A percentile compares a stretch with the other conserved stretches of the same genome.
Conservation (phyloP, 1,140 invertebrate species). For the Drosophila quadrilineata region DNA sequence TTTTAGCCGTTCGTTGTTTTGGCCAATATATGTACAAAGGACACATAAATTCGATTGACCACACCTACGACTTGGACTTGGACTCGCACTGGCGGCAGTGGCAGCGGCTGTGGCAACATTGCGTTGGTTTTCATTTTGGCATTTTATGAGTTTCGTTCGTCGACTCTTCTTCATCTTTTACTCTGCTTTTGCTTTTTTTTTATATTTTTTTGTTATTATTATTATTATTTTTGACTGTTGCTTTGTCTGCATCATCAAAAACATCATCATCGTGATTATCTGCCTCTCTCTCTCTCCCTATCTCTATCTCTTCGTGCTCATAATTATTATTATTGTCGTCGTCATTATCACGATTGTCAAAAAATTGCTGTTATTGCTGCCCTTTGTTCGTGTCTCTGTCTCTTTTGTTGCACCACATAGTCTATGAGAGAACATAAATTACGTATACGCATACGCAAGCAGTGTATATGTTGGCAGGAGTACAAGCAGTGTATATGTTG, state of each 20-base stretch:
- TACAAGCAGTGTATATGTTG: too few species aligned
- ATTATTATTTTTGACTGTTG: conserved; percentile 3
- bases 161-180: conserved; percentile 20
- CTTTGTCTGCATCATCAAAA: conserved; percentile 40
- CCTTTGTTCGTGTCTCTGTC: conserved; percentile 57
- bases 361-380: too few species aligned
- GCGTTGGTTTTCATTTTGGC: conserved; percentile 52
- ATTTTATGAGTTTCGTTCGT: conserved; percentile 48
- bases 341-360: conserved; percentile 19
- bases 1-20: not conserved
- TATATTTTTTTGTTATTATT: not conserved
- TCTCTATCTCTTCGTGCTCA: conserved; percentile 11
- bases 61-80: too few species aligned
- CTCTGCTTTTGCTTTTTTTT: too few species aligned
- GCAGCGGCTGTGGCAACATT: too few species aligned
- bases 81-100: too few species aligned
- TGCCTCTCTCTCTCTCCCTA: conserved; percentile 25
- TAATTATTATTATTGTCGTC: conserved; percentile 13
- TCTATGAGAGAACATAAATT: conserved; percentile 44
- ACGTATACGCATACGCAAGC: conserved; percentile 21
- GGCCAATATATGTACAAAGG: conserved; percentile 41
- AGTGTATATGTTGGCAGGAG: not conserved
- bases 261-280: conserved; percentile 21
- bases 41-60: conserved; percentile 39
- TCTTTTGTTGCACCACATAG: conserved; percentile 42